Evolutionary conservation across 2,797 vertebrate species (phyloP).

Genomic region (Rhinichthys osculus): DNA sequence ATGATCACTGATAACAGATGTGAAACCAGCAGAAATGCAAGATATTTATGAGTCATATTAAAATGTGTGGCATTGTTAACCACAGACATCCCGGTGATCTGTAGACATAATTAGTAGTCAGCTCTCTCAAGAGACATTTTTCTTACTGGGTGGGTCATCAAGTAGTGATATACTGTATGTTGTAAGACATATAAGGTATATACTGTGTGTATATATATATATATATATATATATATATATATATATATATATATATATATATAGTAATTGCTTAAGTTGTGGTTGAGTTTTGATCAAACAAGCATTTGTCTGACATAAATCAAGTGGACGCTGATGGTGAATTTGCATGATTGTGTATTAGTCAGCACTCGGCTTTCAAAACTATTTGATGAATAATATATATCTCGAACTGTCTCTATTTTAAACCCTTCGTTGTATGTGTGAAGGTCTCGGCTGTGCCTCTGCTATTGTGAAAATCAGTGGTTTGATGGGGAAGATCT

Average conservation of each 20-base stretch:
- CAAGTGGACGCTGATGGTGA: neutral
- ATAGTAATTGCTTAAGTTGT: neutral
- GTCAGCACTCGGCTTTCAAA: neutral
- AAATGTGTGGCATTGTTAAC: slow-evolving; percentile 11
- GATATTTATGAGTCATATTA: neutral
- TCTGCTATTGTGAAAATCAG: neutral
- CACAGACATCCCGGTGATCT: neutral
- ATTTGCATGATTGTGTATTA: slow-evolving; percentile 1
- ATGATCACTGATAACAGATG: neutral
- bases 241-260: too few relatives aligned
- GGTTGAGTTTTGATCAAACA: neutral
- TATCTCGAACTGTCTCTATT: neutral
- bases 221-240: too few relatives aligned
- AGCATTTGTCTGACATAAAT: neutral
- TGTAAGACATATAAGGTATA: too few relatives aligned
- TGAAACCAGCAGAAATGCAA: slow-evolving; percentile 4
- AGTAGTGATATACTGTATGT: too few relatives aligned
- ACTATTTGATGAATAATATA: neutral
- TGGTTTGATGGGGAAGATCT: slow-evolving; percentile 21
- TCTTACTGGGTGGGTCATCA: neutral
- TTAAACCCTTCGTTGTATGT: neutral
- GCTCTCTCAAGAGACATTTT: neutral
- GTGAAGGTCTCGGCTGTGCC: neutral
- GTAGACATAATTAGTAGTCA: neutral
- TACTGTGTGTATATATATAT: too few relatives aligned